phyloP scores from a whole-genome alignment of 2,797 vertebrate genomes.

The Catharus ustulatus region DNA sequence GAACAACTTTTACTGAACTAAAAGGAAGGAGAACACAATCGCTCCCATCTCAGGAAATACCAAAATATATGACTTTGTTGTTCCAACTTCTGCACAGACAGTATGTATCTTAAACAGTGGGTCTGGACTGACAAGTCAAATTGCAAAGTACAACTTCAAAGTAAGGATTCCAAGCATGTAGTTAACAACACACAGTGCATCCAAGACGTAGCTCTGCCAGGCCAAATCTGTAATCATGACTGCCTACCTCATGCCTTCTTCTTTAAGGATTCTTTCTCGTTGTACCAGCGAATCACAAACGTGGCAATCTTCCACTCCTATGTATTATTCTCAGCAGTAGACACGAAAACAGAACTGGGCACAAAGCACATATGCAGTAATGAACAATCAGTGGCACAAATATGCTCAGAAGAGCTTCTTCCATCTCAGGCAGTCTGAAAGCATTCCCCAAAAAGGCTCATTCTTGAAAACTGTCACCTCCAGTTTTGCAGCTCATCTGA shows the following conservation, averaged over 20 bases:
- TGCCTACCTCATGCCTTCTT: not conserved
- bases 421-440: not conserved
- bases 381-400: not conserved
- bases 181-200: not conserved
- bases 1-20: not conserved
- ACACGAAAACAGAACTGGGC: not conserved
- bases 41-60: constrained; percentile 1
- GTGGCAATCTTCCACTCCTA: not conserved
- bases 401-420: not conserved
- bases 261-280: not conserved
- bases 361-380: not conserved
- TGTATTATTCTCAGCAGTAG: not conserved
- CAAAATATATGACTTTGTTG: not conserved
- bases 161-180: not conserved
- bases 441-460: not conserved
- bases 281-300: not conserved
- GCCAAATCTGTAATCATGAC: not conserved
- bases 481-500: not conserved
- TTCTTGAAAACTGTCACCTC: not conserved
- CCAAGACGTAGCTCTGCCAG: not conserved
- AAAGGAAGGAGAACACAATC: constrained; percentile 5
- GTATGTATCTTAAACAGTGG: fast-evolving
- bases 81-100: not conserved
- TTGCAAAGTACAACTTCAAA: not conserved
- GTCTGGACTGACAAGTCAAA: not conserved